Evolutionary conservation across 2,797 vertebrate genomes (phyloP), one percentile per base, ranked within the genome.

Genomic region (Podargus strigoides): DNA sequence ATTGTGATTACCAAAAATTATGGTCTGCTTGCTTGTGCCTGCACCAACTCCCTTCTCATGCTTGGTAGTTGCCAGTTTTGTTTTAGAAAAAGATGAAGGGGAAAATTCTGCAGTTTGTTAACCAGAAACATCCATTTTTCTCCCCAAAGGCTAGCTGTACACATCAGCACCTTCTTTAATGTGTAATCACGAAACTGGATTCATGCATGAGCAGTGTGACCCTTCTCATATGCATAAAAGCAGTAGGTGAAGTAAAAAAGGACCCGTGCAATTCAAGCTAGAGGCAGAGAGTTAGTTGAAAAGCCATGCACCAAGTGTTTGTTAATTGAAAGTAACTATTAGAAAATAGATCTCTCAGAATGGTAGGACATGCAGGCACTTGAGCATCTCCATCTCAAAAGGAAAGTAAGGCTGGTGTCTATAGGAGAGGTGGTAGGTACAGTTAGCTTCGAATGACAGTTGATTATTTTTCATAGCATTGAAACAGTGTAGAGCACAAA

Each of bases 291-390:
- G n/a, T 63, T 44, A 55, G 62, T 58, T 78, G 85, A 76, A 84
- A 79, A 94, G 70, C 69, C 11, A 4, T 1, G 2, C 15, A 28
- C 30, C 30, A n/a, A 73, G 39, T 74, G 68, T 74, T 77, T 93
- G 50, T 80, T 92, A 93, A 85, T 78, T 95, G 86, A 58, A 87
- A 92, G 34, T 44, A 82, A 76, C 27, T 66, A 39, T 52, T 91
- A 69, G 85, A 55, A 83, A 87, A 77, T 19, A 41, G 41, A 37
- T 82, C 30, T 90, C 30, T 86, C 41, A 47, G 78, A 94, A 74
- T 59, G 0, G 0, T 75, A 44, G 32, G 62, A 50, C 12, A 5
- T 19, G 44, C 49, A 84, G 44, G 37, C 7, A 3, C 56, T 30
- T 70, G 44, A 88, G 30, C 41, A 53, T 86, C 59, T 85, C 64